Conservation (phyloP, 2,797 vertebrate genomes). For the Poecilia velifera region DNA sequence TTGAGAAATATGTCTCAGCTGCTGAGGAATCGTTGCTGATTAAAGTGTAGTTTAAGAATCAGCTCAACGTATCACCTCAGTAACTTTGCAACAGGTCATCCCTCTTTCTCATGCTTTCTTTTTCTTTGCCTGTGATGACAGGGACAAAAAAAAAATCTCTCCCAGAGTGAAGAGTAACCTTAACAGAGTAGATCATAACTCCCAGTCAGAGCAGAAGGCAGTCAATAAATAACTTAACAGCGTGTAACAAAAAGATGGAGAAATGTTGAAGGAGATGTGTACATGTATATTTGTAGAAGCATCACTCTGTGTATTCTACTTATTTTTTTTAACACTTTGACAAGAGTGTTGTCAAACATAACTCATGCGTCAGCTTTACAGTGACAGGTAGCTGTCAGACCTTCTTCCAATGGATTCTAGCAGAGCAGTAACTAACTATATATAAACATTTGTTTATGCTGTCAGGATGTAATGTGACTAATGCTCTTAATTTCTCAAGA, state of each 20-base stretch:
- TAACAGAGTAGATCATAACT: slow-evolving; percentile 31
- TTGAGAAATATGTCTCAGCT: slow-evolving; percentile 11
- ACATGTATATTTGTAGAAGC: slow-evolving; percentile 19
- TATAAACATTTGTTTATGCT: not conserved
- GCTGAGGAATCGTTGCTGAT: slow-evolving; percentile 29
- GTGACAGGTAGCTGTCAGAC: slow-evolving; percentile 42
- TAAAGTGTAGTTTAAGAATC: slow-evolving; percentile 50
- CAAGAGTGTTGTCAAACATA: slow-evolving; percentile 6
- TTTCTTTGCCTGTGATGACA: slow-evolving; percentile 40
- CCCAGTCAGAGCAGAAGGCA: slow-evolving; percentile 31
- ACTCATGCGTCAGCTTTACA: slow-evolving; percentile 49
- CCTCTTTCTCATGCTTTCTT: slow-evolving; percentile 36
- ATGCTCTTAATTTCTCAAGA: slow-evolving; percentile 4
- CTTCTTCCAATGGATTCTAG: slow-evolving; percentile 54
- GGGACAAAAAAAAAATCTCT: slow-evolving; percentile 20
- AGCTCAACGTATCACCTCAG: slow-evolving; percentile 54
- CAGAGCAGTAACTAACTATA: slow-evolving; percentile 35
- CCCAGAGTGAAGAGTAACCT: slow-evolving; percentile 28
- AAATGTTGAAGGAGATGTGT: slow-evolving; percentile 33
- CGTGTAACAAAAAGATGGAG: slow-evolving; percentile 9
- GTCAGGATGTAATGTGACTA: not conserved
- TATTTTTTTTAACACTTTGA: not conserved
- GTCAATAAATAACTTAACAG: slow-evolving; percentile 42
- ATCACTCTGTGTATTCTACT: not conserved
- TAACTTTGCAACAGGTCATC: slow-evolving; percentile 45